Percentiles rank a stretch among this genome's conserved stretches.
Evolutionary conservation across 2,797 vertebrate genomes (phyloP).

Genomic region (Lacerta agilis): DNA sequence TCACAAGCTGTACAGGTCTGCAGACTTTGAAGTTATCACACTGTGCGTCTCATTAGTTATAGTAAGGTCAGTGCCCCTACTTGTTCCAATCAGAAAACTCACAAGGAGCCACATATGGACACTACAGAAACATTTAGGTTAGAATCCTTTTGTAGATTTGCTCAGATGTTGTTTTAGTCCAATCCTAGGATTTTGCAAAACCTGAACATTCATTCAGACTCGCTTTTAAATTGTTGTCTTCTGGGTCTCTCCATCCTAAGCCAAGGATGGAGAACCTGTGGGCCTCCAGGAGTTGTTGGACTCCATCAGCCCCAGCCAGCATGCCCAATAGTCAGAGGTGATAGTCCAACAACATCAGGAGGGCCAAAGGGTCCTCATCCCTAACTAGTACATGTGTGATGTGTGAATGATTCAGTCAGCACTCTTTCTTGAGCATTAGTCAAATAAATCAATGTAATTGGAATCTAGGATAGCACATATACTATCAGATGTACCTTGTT

Average conservation of each 20-base stretch:
- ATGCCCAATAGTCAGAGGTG: background rate
- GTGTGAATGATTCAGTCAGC: background rate
- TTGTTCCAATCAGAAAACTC: background rate
- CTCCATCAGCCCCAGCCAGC: too few species aligned
- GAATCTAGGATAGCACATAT: background rate
- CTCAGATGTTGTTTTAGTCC: background rate
- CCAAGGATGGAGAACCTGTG: too few species aligned
- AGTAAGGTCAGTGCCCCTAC: background rate
- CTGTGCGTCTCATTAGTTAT: background rate
- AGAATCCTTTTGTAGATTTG: background rate
- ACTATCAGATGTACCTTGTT: background rate
- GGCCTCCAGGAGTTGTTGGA: too few species aligned
- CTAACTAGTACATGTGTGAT: background rate
- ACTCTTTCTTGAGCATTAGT: background rate
- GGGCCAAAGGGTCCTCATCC: background rate
- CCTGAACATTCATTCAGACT: background rate
- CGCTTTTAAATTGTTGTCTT: background rate
- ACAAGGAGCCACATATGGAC: background rate
- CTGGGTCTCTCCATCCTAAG: background rate
- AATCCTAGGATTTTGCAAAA: background rate
- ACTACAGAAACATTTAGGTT: background rate
- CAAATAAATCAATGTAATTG: background rate
- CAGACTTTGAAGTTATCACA: background rate
- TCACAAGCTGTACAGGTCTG: background rate
- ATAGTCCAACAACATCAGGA: too few species aligned